Evolutionary conservation across 37 sponge, comb jelly and placozoan genomes (phyloP).

Genomic region (Tethya wilhelma): DNA sequence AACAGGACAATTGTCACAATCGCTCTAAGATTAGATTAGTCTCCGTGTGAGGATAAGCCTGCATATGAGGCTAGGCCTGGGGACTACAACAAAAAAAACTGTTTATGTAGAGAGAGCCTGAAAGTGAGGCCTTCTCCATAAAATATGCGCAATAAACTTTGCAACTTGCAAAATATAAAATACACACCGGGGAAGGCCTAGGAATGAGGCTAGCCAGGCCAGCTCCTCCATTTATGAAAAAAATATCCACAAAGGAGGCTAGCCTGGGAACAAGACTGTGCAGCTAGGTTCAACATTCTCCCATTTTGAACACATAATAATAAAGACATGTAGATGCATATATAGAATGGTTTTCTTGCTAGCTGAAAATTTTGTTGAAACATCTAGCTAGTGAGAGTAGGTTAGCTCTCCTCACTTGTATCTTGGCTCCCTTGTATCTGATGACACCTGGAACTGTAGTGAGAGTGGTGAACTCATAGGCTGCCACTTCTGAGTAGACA

Average conservation of each 20-base stretch:
- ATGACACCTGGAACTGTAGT: constrained; percentile 96
- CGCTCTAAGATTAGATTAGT: too few species aligned
- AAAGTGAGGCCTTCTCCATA: too few species aligned
- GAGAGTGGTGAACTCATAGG: constrained; percentile 98
- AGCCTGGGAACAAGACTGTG: not conserved
- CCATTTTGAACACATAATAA: not conserved
- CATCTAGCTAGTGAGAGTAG: not conserved
- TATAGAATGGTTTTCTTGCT: not conserved
- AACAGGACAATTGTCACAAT: not conserved
- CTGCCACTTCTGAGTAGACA: constrained; percentile 98
- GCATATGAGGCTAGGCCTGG: too few species aligned
- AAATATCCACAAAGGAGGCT: too few species aligned
- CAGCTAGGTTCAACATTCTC: not conserved
- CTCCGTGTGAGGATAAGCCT: too few species aligned
- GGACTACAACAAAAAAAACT: too few species aligned
- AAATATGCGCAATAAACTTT: too few species aligned
- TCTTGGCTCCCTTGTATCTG: constrained; percentile 95
- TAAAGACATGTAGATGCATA: constrained; percentile 4
- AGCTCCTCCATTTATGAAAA: too few species aligned
- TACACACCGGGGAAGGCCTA: too few species aligned
- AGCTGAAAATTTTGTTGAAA: not conserved
- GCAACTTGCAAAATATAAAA: too few species aligned
- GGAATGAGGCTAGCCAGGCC: too few species aligned
- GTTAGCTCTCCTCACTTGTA: constrained; percentile 56
- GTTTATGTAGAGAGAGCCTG: too few species aligned